Evolutionary conservation across 2,797 vertebrate genomes (phyloP), one percentile per base, ranked within the genome.

Genomic region (Prionace glauca): DNA sequence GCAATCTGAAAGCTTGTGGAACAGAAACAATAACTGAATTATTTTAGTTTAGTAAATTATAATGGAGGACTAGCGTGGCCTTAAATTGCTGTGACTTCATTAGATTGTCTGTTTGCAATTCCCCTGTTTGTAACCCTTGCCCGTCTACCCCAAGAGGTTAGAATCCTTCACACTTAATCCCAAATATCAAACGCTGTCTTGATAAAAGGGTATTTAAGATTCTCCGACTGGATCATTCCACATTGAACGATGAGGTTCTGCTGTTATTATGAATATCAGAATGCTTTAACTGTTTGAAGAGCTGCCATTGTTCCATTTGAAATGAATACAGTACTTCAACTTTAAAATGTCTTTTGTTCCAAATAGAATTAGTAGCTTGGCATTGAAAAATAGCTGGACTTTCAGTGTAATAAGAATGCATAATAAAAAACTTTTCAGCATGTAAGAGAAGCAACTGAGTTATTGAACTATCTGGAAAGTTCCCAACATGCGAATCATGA

Each of bases 351-450:
- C 2, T 92, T 92, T 67, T 9, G 22, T 62, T 69, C 90, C 90
- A 92, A 92, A 92, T 67, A 92, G n/a, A 69, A 88, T 60, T 84
- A 84, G 32, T 22, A n/a, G n/a, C n/a, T 91, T 91, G 88, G 88
- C 88, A 91, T 67, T 60, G 60, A 67, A 69, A 67, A 69, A 69
- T 92, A 92, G 81, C 81, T 84, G 81, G 5, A 45, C 24, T 45
- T 84, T 84, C 36, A 84, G 41, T 45, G 45, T 84, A 84, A 84
- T 45, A 36, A 84, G 81, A 45, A 67, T 41, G 32, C 65, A 41
- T 29, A 92, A 36, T 5, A 56, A 92, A 77, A 65, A 92, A 69
- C 65, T 67, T 67, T 24, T 69, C 67, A 69, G 69, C 62, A 41
- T 69, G 62, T 36, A 92, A 67, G 90, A 36, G 20, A 24, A 92